Conservation (phyloP, 2,888 invertebrate species). For the Anarsia innoxiella region DNA sequence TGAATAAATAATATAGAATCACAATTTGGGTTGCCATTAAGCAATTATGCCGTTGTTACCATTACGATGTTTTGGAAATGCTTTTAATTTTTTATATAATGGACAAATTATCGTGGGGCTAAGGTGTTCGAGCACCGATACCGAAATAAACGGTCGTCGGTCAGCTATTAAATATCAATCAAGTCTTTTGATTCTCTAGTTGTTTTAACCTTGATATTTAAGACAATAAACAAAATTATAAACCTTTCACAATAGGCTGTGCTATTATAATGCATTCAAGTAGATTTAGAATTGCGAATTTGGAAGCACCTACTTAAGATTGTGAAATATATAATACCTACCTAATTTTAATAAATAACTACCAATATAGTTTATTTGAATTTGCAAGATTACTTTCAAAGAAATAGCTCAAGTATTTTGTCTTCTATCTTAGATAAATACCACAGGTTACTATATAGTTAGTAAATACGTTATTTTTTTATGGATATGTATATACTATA, state of each 20-base stretch:
- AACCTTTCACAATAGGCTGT: slow-evolving; percentile 3
- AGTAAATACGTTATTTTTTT: too few species aligned
- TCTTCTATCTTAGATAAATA: too few species aligned
- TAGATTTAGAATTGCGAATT: too few species aligned
- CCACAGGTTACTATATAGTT: too few species aligned
- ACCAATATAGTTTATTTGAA: too few species aligned
- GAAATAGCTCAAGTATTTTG: too few species aligned
- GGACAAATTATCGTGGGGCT: slow-evolving; percentile 55
- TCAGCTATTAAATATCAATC: slow-evolving; percentile 69
- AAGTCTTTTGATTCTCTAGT: slow-evolving; percentile 24
- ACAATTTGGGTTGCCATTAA: slow-evolving; percentile 67
- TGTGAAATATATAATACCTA: too few species aligned
- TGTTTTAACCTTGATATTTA: slow-evolving; percentile 21
- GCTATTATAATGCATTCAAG: slow-evolving; percentile 5
- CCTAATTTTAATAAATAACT: too few species aligned
- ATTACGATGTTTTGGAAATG: slow-evolving; percentile 68
- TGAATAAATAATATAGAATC: slow-evolving; percentile 71
- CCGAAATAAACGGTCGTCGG: slow-evolving; percentile 44
- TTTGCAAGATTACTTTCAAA: too few species aligned
- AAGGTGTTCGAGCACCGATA: slow-evolving; percentile 52
- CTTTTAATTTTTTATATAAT: slow-evolving; percentile 71
- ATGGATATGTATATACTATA: too few species aligned
- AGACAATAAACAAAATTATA: slow-evolving; percentile 16
- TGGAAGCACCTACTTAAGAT: too few species aligned
- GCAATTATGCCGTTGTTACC: slow-evolving; percentile 69